phyloP scores from a whole-genome alignment of 2,113 vertebrate genomes.

The Gavialis gangeticus region DNA sequence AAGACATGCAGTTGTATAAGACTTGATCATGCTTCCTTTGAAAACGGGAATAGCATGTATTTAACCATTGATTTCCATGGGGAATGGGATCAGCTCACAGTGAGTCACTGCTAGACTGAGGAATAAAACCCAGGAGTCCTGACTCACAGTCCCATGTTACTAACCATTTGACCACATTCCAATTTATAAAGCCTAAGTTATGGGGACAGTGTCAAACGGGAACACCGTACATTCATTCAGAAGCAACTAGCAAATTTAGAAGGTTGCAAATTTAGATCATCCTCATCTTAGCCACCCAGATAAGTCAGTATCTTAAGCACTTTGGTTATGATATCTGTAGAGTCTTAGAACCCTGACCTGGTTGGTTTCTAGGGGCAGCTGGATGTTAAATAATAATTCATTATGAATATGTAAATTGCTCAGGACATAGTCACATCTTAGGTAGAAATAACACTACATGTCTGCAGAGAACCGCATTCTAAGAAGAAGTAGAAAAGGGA shows the following conservation, averaged over 20 bases:
- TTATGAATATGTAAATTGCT: background rate
- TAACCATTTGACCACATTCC: background rate
- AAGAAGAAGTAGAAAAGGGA: background rate
- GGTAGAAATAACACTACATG: background rate
- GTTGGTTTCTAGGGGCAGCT: background rate
- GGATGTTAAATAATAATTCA: background rate
- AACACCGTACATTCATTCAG: background rate
- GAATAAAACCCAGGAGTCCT: background rate
- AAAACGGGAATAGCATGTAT: background rate
- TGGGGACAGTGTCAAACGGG: background rate
- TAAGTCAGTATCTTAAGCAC: background rate
- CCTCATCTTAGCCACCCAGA: background rate
- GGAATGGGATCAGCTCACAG: background rate
- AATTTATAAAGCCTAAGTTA: background rate
- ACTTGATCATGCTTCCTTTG: background rate
- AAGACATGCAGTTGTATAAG: background rate
- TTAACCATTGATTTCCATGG: background rate
- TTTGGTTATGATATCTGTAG: rapidly evolving
- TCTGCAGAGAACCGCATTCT: background rate
- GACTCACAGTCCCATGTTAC: background rate
- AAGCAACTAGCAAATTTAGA: background rate
- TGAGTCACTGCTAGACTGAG: background rate
- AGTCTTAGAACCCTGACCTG: background rate
- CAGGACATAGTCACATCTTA: background rate
- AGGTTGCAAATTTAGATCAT: background rate